These are phyloP conservation scores for Heteromyza rotundicornis DNA, from an alignment of 2,888 invertebrate species.

Conservation along the genomic window DNA sequence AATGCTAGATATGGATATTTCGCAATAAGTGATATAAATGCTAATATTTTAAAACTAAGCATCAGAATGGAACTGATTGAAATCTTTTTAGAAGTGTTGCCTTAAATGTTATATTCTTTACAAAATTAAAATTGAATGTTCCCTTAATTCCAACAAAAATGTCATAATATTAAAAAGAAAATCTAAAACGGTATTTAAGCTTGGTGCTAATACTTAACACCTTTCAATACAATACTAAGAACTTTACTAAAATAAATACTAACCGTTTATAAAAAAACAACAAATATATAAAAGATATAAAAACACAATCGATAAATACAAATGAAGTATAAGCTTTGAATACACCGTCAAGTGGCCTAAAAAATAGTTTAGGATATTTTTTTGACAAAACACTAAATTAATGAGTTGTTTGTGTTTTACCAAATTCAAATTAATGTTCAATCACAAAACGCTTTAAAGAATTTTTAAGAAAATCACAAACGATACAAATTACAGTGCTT, in stretches of 20 bases:
- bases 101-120: slow-evolving; percentile 32
- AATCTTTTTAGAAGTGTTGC: slow-evolving; percentile 26
- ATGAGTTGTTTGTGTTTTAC: slow-evolving; percentile 1
- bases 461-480: slow-evolving; percentile 17
- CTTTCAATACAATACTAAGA: too few species aligned
- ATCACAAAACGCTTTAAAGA: slow-evolving; percentile 32
- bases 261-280: slow-evolving; percentile 11
- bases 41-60: slow-evolving; percentile 35
- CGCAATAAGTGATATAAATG: not conserved
- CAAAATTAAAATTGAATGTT: slow-evolving; percentile 18
- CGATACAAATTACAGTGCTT: slow-evolving; percentile 33
- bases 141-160: slow-evolving; percentile 23
- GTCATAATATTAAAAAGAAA: slow-evolving; percentile 21
- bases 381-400: not conserved
- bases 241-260: slow-evolving; percentile 6
- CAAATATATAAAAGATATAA: not conserved
- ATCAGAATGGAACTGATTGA: slow-evolving; percentile 13
- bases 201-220: too few species aligned
- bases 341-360: slow-evolving; percentile 50
- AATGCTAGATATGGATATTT: not conserved
- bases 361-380: slow-evolving; percentile 20
- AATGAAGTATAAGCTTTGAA: slow-evolving; percentile 40
- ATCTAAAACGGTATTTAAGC: too few species aligned
- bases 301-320: not conserved
- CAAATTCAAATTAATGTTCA: slow-evolving; percentile 27